phyloP scores from a whole-genome alignment of 2,888 invertebrate genomes.

The Alloscopus bannaensis region DNA sequence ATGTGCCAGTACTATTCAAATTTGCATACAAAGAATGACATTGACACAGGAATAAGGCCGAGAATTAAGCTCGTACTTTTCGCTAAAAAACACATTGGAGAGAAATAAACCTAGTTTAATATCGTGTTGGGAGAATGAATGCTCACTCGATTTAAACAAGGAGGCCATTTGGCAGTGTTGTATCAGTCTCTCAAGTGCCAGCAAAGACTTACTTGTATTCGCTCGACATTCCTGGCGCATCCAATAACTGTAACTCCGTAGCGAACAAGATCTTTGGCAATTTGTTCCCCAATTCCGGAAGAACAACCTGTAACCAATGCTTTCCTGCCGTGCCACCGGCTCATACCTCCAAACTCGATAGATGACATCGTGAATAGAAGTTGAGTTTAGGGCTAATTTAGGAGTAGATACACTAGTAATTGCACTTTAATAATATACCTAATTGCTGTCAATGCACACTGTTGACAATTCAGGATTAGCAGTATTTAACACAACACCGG shows the following conservation, averaged over 20 bases:
- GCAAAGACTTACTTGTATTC: slow-evolving; percentile 31
- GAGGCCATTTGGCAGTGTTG: neutral
- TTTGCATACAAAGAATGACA: too few species aligned
- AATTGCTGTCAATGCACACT: too few species aligned
- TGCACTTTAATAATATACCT: too few species aligned
- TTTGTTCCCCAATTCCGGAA: slow-evolving; percentile 58
- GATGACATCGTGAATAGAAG: too few species aligned
- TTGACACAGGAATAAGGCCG: too few species aligned
- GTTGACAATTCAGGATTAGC: too few species aligned
- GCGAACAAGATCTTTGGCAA: slow-evolving; percentile 58
- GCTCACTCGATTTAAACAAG: neutral
- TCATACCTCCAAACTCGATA: slow-evolving; percentile 62
- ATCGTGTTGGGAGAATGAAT: neutral
- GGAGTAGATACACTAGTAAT: too few species aligned
- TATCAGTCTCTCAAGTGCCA: neutral
- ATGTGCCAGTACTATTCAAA: too few species aligned
- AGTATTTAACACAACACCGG: too few species aligned
- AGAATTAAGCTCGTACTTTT: too few species aligned
- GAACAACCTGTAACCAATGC: slow-evolving; percentile 70
- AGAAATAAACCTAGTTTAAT: neutral
- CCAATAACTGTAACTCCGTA: slow-evolving; percentile 68
- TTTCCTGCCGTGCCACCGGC: slow-evolving; percentile 59
- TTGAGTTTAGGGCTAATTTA: too few species aligned
- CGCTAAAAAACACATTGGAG: too few species aligned
- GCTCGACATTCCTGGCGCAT: slow-evolving; percentile 44